Evolutionary conservation across 2,888 invertebrate genomes (phyloP).

Genomic region (Lordiphosa fenestrarum): DNA sequence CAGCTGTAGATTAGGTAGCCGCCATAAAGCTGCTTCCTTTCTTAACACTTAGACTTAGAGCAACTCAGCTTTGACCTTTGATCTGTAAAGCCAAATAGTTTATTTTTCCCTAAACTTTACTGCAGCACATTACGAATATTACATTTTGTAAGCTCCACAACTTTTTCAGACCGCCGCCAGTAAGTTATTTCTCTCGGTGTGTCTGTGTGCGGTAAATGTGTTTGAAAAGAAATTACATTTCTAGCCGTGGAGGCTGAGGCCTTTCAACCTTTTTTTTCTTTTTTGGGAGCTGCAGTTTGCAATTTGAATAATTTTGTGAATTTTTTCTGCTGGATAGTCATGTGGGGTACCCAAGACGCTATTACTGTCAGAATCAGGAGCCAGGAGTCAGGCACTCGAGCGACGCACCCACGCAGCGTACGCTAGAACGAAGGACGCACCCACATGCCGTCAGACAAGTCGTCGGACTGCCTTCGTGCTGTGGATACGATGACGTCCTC

Average conservation of each 20-base stretch:
- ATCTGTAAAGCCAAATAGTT: no score
- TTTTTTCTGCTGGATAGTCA: constrained; percentile 30
- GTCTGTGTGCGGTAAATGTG: no score
- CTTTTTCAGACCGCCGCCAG: constrained; percentile 8
- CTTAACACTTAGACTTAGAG: no score
- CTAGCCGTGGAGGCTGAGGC: constrained; percentile 1
- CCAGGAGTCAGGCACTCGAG: constrained; percentile 46
- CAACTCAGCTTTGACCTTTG: no score
- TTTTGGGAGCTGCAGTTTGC: constrained; percentile 33
- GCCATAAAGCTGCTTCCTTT: no score
- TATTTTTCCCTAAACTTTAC: no score
- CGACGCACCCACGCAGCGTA: constrained; percentile 48
- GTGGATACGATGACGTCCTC: constrained; percentile 54
- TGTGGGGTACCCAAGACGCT: constrained; percentile 63
- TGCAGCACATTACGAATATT: no score
- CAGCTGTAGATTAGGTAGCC: no score
- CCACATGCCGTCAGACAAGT: constrained; percentile 32
- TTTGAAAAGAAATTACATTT: constrained; percentile 11
- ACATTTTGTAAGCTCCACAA: no score
- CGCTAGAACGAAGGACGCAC: constrained; percentile 23
- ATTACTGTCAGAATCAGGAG: constrained; percentile 67
- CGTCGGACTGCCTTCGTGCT: constrained; percentile 19
- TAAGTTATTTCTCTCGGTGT: no score
- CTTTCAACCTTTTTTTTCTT: constrained; percentile 7
- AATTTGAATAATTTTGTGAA: constrained; percentile 56